Base-by-base conservation (phyloP, 92 coral and sea anemone species). In the Porites lobata region DNA sequence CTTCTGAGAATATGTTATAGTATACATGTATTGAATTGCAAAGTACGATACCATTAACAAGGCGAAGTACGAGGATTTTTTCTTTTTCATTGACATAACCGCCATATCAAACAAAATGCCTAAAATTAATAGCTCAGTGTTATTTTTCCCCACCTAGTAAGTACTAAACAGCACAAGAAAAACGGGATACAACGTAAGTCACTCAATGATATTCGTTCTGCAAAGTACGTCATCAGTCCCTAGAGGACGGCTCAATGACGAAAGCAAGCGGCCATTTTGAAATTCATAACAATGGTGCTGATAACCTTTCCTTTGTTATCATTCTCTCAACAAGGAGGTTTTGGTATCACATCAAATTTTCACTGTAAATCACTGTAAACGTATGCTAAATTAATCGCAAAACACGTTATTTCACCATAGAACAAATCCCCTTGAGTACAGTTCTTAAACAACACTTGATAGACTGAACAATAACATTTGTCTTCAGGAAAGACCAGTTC, bases 381-480 rank as follows among this genome's bases (percentile, higher is more conserved):
- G 22, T 26, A 21, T 53, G 65, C 65, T 57, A 20, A 76, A 76
- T 21, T 76, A 26, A 13, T 26, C 22, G 4, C 38, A 9, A 64
- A 18, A 63, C 50, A 15, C 15, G 19, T 43, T 17, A 50, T 47
- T 12, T 50, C 72, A 64, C 59, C 53, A 32, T 56, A 18, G 20
- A 18, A 63, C n/a, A 78, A 24, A 78, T 63, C 70, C 71, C 70
- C 82, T 54, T 62, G 72, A 62, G 82, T 62, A 78, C 72, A 62
- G 64, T 17, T 22, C 21, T 79, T 26, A 79, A 64, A 79, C 21
- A 79, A 63, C 47, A 79, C 65, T 43, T 10, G 62, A 64, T 18
- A 43, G 61, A 19, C 47, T 63, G 19, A 38, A 52, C 6, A 43
- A 29, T 50, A 18, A 26, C n/a, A 76, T 50, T 75, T 75, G 24